A percentile compares a stretch with the other conserved stretches of the same genome.
These are phyloP conservation scores for Bos taurus DNA, from an alignment of 2,113 vertebrate genomes.

Conservation along the genomic window DNA sequence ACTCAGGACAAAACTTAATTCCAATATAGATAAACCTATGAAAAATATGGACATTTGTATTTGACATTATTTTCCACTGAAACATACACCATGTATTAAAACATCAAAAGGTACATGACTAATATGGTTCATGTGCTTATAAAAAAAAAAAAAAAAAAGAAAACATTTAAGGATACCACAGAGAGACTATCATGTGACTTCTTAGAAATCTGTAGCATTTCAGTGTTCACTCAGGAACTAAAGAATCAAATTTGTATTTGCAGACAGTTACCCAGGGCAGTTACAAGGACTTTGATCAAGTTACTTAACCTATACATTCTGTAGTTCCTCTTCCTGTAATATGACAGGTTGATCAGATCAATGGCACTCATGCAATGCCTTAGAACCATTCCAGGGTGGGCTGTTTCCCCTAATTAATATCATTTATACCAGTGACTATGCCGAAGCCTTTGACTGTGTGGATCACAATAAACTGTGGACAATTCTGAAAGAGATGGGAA, in stretches of 20 bases:
- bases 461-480: no score
- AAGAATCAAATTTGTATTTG: slow-evolving; percentile 16
- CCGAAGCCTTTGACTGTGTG: no score
- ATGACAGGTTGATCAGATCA: not conserved
- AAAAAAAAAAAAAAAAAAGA: not conserved
- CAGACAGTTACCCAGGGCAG: not conserved
- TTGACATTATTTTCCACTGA: not conserved
- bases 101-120: not conserved
- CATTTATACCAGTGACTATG: not conserved
- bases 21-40: not conserved
- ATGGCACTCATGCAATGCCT: not conserved
- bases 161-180: not conserved
- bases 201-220: not conserved
- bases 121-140: not conserved
- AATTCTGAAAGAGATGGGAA: no score
- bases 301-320: not conserved
- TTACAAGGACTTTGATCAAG: not conserved
- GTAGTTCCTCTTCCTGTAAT: not conserved
- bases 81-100: not conserved
- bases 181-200: not conserved
- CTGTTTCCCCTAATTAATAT: not conserved
- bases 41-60: not conserved
- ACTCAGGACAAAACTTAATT: not conserved
- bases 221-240: not conserved
- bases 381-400: not conserved